Percentiles rank a stretch among this genome's conserved stretches.
These are phyloP conservation scores for Pygathrix nemaeus DNA, from an alignment of 2,113 vertebrate genomes.

Conservation along the genomic window DNA sequence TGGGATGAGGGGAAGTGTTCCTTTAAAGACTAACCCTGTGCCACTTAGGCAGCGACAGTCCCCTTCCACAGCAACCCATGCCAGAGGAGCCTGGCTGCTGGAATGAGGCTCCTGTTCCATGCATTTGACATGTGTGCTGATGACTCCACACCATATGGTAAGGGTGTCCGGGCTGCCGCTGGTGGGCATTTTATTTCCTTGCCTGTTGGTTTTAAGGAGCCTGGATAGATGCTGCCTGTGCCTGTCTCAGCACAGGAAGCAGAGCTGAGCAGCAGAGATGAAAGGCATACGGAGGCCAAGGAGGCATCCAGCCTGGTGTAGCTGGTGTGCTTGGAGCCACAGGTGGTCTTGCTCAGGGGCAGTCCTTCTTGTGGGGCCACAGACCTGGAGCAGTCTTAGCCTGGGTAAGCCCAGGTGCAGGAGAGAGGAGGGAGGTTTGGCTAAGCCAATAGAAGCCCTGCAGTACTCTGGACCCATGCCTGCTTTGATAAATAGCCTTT, in stretches of 20 bases:
- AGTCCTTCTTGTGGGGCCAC: not conserved
- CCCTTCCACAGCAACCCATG: rapidly evolving
- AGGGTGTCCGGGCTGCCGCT: not conserved
- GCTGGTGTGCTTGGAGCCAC: no score
- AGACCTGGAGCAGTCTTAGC: not conserved
- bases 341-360: no score
- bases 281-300: not conserved
- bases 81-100: not conserved
- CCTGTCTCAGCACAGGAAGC: not conserved
- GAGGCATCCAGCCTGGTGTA: not conserved
- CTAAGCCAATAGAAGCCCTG: not conserved
- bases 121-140: not conserved
- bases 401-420: no score
- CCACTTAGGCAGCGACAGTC: not conserved
- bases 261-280: not conserved
- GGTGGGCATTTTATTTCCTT: not conserved
- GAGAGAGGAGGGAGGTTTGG: not conserved
- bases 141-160: not conserved
- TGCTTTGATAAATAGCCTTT: not conserved
- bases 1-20: not conserved
- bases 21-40: not conserved
- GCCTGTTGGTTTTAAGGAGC: not conserved
- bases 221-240: not conserved
- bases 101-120: not conserved
- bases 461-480: not conserved